Evolutionary conservation across 2,113 vertebrate species (phyloP), one percentile per base, ranked within the genome.

Genomic region (Sinocyclocheilus anophthalmus): DNA sequence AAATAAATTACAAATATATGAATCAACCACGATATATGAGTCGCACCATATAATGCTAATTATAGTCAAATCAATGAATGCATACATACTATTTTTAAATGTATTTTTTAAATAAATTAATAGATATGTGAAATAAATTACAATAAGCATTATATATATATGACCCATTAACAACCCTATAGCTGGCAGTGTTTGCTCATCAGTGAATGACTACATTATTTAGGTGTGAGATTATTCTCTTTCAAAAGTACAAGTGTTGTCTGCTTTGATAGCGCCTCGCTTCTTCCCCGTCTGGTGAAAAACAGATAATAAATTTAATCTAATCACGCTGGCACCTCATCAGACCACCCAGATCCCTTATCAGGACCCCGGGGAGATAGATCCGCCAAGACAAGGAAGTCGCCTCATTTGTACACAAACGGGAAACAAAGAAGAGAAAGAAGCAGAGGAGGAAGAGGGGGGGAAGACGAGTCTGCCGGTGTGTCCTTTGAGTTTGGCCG

Each of bases 251-350:
- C 50, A 93, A 91, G 91, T 90, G 90, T 91, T 94, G 93, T 92
- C 76, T 26, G 69, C 84, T 50, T 89, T 53, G 91, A 94, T 90
- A 92, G 87, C 76, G 13, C 65, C 67, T 80, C 57, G 30, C 67
- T 87, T 53, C 65, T 81, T 81, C 10, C 22, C 22, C 9, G 75
- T 83, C 86, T 76, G 69, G 72, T 50, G 87, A 89, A 91, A 93
- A 93, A 89, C 75, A 61, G 82, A 88, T 59, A 39, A 76, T 79
- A 90, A 89, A 92, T 85, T 87, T 26, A 89, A 92, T 91, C 88
- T 91, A 92, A 91, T 93, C 91, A 30, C 4, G 9, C 88, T 86
- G 89, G 91, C 89, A 91, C 89, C 91, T 92, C 89, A 89, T 91
- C 89, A 90, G 88, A 57, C 92, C 90, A 75, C 87, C 86, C 84